A percentile compares a stretch with the other conserved stretches of the same genome.
Conservation (phyloP, 2,888 invertebrate genomes). For the Zygothrica quintamaculata region DNA sequence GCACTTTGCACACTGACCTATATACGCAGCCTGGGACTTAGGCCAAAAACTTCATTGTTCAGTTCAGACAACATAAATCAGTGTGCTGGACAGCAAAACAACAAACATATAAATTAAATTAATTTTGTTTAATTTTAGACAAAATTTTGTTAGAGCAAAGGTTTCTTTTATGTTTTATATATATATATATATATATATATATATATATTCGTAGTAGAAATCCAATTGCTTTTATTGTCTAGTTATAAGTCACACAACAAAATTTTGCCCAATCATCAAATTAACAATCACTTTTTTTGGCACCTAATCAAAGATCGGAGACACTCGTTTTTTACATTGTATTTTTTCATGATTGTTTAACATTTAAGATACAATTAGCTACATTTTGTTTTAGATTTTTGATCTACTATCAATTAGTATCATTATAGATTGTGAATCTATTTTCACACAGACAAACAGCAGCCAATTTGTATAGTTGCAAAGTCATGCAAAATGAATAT, state of each 20-base stretch:
- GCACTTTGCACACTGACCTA: no score
- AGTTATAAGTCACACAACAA: constrained; percentile 3
- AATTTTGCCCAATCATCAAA: constrained; percentile 39
- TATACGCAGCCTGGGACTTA: no score
- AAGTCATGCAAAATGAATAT: constrained; percentile 68
- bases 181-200: neutral
- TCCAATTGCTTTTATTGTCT: constrained; percentile 8
- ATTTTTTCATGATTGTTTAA: constrained; percentile 52
- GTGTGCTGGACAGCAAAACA: no score
- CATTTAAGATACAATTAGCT: constrained; percentile 65
- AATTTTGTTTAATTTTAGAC: no score
- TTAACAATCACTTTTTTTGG: constrained; percentile 54
- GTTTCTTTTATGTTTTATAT: neutral
- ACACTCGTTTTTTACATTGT: constrained; percentile 40
- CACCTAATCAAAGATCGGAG: constrained; percentile 22
- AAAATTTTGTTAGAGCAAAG: neutral
- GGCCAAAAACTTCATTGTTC: no score
- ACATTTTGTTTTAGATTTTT: constrained; percentile 56
- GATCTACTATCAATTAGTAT: constrained; percentile 49
- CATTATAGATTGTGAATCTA: constrained; percentile 31
- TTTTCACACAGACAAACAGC: constrained; percentile 37
- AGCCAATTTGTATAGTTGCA: constrained; percentile 50
- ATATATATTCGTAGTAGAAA: no score
- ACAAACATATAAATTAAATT: no score
- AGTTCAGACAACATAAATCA: no score